phyloP scores from a whole-genome alignment of 1,140 invertebrate genomes.

The Dendrolimus punctatus region DNA sequence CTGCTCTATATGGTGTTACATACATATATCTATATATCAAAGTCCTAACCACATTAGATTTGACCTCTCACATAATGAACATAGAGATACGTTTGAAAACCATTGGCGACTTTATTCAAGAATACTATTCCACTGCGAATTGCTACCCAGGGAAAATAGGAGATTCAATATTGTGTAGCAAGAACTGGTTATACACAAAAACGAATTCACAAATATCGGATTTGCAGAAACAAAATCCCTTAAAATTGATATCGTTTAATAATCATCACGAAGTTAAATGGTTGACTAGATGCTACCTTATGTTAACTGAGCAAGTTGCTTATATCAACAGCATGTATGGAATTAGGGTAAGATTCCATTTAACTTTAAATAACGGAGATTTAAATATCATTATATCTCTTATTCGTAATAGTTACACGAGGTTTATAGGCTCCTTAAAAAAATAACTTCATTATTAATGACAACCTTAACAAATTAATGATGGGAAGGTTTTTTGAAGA shows the following conservation, averaged over 20 bases:
- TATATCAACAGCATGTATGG: constrained; percentile 42
- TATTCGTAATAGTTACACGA: too few relatives aligned
- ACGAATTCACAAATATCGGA: constrained; percentile 1
- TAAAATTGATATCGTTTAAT: constrained; percentile 1
- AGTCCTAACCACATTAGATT: constrained; percentile 35
- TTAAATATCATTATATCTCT: too few relatives aligned
- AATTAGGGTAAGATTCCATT: constrained; percentile 26
- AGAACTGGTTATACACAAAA: constrained; percentile 22
- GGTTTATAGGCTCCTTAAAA: too few relatives aligned
- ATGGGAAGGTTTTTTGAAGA: too few relatives aligned
- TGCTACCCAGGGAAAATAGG: constrained; percentile 1
- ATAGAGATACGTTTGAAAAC: constrained; percentile 25
- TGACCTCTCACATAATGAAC: constrained; percentile 31
- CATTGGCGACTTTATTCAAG: constrained; percentile 22
- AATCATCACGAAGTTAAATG: constrained; percentile 17
- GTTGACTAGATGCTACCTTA: constrained; percentile 30
- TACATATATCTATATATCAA: constrained; percentile 39
- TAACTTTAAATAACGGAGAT: too few relatives aligned
- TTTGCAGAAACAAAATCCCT: neutral
- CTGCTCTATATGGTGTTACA: constrained; percentile 19
- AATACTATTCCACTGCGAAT: constrained; percentile 9
- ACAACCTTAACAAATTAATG: too few relatives aligned
- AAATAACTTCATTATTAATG: too few relatives aligned
- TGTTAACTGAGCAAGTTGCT: constrained; percentile 29
- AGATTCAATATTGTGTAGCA: constrained; percentile 14